Evolutionary conservation across 2,113 vertebrate species (phyloP).

Genomic region (Cettia cetti): DNA sequence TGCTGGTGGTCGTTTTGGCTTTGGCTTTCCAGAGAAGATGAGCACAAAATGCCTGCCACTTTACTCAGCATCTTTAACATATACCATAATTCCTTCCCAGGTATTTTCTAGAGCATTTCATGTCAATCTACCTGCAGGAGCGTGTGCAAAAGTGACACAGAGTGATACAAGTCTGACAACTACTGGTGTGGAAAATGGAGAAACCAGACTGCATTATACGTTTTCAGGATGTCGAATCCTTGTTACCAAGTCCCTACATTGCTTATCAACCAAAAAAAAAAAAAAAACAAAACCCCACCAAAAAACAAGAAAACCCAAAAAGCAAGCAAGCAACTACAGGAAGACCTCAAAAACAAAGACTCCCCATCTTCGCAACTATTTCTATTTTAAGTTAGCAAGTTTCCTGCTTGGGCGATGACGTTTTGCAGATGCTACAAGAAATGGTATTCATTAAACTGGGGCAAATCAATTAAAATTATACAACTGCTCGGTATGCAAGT

Average conservation of each 20-base stretch:
- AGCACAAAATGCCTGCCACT: conserved; percentile 69
- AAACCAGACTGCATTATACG: conserved; percentile 10
- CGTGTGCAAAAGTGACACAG: conserved; percentile 75
- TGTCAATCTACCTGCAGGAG: conserved; percentile 75
- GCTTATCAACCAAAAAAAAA: background rate
- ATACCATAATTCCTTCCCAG: conserved; percentile 64
- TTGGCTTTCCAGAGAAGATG: background rate
- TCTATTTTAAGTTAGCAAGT: conserved; percentile 27
- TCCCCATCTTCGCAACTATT: background rate
- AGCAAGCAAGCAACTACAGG: background rate
- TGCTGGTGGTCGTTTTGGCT: background rate
- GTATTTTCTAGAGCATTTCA: conserved; percentile 74
- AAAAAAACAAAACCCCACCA: too few relatives aligned
- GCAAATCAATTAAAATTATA: conserved; percentile 57
- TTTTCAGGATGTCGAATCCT: background rate
- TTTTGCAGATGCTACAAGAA: conserved; percentile 34
- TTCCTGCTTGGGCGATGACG: conserved; percentile 3
- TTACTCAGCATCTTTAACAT: conserved; percentile 62
- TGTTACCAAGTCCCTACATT: background rate
- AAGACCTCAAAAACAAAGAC: conserved; percentile 7
- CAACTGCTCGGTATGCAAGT: conserved; percentile 14
- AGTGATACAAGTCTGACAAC: conserved; percentile 68
- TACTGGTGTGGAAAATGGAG: conserved; percentile 57
- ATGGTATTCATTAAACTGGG: conserved; percentile 15
- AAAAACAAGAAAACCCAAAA: background rate